Conservation (phyloP, 2,113 vertebrate species). For the Burhinus oedicnemus region DNA sequence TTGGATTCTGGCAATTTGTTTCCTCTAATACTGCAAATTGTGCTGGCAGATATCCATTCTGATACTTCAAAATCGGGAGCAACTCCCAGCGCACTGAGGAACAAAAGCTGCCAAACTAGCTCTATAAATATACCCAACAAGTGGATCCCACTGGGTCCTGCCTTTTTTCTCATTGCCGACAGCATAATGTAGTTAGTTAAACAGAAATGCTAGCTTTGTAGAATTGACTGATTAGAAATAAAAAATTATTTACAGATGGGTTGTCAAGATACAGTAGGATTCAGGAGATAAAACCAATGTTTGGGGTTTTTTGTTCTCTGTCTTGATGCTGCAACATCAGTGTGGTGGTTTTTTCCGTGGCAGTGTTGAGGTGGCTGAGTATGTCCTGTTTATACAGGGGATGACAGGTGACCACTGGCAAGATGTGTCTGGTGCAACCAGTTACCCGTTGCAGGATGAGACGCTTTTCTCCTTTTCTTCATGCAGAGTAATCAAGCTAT, state of each 20-base stretch:
- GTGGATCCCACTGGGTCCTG: not conserved
- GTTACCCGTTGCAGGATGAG: not conserved
- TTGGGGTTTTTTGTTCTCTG: not conserved
- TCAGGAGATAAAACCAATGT: not conserved
- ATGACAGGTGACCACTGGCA: not conserved
- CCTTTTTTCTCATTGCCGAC: not conserved
- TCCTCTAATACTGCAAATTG: not conserved
- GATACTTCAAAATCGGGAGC: not conserved
- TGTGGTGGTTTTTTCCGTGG: not conserved
- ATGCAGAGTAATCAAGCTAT: not conserved
- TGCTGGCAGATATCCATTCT: not conserved
- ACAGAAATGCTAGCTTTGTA: not conserved
- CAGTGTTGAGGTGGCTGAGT: no score
- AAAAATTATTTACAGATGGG: not conserved
- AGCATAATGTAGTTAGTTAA: not conserved
- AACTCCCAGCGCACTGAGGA: not conserved
- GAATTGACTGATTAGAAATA: not conserved
- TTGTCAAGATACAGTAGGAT: not conserved
- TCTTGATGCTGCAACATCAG: not conserved
- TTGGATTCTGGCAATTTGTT: not conserved
- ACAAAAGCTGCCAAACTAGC: not conserved
- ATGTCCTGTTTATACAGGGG: not conserved
- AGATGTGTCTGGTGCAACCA: not conserved
- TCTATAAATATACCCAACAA: slow-evolving; percentile 41
- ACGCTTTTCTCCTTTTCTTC: not conserved